Evolutionary conservation across 2,888 invertebrate species (phyloP).

Genomic region (Hermodice carunculata): DNA sequence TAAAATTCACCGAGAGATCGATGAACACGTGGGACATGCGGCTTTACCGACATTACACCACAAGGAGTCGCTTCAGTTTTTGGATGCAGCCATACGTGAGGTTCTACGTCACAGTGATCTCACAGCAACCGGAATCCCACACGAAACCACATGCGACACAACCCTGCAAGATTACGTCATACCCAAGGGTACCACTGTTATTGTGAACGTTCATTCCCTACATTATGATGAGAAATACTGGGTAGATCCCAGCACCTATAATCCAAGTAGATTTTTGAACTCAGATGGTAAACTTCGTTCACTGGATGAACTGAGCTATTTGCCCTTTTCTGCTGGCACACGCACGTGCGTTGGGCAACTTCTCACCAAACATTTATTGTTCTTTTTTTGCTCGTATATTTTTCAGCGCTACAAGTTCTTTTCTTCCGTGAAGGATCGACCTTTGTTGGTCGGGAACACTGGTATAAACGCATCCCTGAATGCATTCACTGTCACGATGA

Average conservation of each 20-base stretch:
- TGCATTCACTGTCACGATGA: too few species aligned
- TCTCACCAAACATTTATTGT: not conserved
- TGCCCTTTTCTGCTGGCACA: not conserved
- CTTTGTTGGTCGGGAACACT: too few species aligned
- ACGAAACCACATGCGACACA: not conserved
- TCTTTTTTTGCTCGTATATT: not conserved
- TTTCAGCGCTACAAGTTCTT: too few species aligned
- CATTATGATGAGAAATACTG: not conserved
- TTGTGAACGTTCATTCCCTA: not conserved
- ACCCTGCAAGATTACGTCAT: not conserved
- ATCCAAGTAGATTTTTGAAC: not conserved
- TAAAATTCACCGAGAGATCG: not conserved
- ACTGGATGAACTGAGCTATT: not conserved
- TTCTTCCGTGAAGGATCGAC: too few species aligned
- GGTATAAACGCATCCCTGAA: too few species aligned
- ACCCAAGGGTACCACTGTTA: not conserved
- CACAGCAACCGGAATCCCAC: not conserved
- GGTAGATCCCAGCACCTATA: not conserved
- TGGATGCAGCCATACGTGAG: constrained; percentile 1
- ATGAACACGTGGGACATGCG: not conserved
- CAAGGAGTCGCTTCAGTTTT: not conserved
- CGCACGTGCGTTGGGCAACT: not conserved
- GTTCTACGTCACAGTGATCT: not conserved
- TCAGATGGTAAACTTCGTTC: not conserved
- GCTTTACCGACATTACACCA: not conserved